A percentile compares a stretch with the other conserved stretches of the same genome.
Evolutionary conservation across 2,888 invertebrate species (phyloP).

Genomic region (Heliconius sara): DNA sequence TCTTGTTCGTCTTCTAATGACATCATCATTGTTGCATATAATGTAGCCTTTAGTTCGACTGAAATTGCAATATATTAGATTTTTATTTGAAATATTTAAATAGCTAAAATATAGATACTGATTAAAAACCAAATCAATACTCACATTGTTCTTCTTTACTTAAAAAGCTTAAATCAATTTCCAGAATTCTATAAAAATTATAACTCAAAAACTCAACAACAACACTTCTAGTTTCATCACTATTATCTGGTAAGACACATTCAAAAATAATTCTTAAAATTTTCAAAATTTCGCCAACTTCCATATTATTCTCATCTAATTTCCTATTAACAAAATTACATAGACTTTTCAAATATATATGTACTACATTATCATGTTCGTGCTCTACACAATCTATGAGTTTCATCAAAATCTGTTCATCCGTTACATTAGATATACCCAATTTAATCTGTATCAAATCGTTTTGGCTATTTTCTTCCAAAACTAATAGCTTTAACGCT

Average conservation of each 20-base stretch:
- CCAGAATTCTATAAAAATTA: constrained; percentile 53
- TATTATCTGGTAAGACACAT: constrained; percentile 64
- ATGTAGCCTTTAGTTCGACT: constrained; percentile 64
- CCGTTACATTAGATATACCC: constrained; percentile 45
- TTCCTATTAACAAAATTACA: constrained; percentile 56
- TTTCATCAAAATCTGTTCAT: constrained; percentile 55
- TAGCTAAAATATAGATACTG: neutral
- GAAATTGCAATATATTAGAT: constrained; percentile 41
- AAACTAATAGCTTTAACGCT: constrained; percentile 61
- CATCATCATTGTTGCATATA: constrained; percentile 71
- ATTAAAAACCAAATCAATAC: neutral
- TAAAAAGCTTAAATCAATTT: constrained; percentile 46
- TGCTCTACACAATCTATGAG: constrained; percentile 58
- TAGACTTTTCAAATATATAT: constrained; percentile 66
- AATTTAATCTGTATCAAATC: constrained; percentile 55
- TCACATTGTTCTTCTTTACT: constrained; percentile 58
- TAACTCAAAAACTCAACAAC: constrained; percentile 63
- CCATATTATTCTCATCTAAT: constrained; percentile 43
- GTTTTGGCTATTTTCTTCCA: constrained; percentile 60
- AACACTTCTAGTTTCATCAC: constrained; percentile 56
- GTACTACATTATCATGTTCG: constrained; percentile 66
- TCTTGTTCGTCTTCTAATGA: constrained; percentile 83
- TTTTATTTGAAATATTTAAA: too few relatives aligned
- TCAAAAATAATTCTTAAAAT: constrained; percentile 60
- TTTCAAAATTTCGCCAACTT: constrained; percentile 51